Conservation (phyloP, 1,140 invertebrate species). For the Rhopalosiphum padi region DNA sequence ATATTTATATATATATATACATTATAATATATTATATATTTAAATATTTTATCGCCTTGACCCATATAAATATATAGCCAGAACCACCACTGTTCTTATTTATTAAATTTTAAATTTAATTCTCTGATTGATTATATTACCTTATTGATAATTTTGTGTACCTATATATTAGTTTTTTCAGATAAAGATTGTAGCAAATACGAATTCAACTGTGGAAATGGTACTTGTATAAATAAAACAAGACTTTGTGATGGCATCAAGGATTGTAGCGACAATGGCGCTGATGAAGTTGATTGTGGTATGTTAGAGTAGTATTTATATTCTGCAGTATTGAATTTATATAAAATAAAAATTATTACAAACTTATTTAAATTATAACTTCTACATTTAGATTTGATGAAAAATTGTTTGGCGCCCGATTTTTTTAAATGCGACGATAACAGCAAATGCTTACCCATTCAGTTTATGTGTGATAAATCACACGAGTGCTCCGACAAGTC, state of each 20-base stretch:
- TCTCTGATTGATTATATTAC: not conserved
- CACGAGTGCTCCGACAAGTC: constrained; percentile 70
- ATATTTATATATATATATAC: not conserved
- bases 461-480: constrained; percentile 69
- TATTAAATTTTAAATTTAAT: not conserved
- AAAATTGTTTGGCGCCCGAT: constrained; percentile 21
- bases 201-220: constrained; percentile 65
- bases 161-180: not conserved
- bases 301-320: not conserved
- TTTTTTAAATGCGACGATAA: constrained; percentile 62
- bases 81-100: no score
- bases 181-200: constrained; percentile 59
- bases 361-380: not conserved
- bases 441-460: constrained; percentile 65
- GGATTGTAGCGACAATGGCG: constrained; percentile 65
- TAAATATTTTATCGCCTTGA: no score
- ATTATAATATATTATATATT: no score
- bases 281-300: constrained; percentile 63
- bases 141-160: not conserved
- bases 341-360: not conserved
- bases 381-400: not conserved
- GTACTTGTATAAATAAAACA: constrained; percentile 65
- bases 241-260: constrained; percentile 66
- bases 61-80: not conserved
- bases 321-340: not conserved